A percentile compares a stretch with the other conserved stretches of the same genome.
Evolutionary conservation across 2,797 vertebrate species (phyloP).

Genomic region (Spea hammondii): DNA sequence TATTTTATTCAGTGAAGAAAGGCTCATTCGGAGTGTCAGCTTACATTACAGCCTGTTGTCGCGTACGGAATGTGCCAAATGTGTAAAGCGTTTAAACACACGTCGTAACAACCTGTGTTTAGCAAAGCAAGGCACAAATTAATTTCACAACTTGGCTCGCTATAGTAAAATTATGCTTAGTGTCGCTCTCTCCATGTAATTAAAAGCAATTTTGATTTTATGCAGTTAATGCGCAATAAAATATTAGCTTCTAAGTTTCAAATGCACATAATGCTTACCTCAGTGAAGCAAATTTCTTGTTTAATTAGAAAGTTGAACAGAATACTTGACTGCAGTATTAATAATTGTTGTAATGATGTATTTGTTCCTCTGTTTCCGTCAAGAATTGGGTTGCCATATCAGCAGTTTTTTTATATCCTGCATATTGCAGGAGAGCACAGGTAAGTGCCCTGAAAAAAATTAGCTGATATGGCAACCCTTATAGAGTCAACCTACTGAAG

Average conservation of each 20-base stretch:
- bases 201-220: background rate
- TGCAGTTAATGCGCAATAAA: background rate
- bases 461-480: no score
- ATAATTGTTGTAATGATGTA: background rate
- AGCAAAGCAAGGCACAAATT: slow-evolving; percentile 24
- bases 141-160: slow-evolving; percentile 24
- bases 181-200: background rate
- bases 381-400: no score
- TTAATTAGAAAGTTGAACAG: slow-evolving; percentile 16
- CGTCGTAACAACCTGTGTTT: slow-evolving; percentile 18
- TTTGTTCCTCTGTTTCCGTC: no score
- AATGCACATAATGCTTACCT: slow-evolving; percentile 1
- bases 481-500: no score
- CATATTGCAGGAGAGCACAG: no score
- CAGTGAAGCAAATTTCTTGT: background rate
- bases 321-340: slow-evolving; percentile 2
- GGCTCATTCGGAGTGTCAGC: slow-evolving; percentile 3
- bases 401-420: no score
- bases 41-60: slow-evolving; percentile 21
- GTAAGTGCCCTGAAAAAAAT: no score
- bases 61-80: slow-evolving; percentile 21
- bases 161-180: slow-evolving; percentile 17
- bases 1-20: background rate
- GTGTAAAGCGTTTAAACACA: slow-evolving; percentile 18
- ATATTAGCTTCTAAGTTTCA: background rate